phyloP scores from a whole-genome alignment of 2,888 invertebrate species.

The Ormyrus nitidulus region DNA sequence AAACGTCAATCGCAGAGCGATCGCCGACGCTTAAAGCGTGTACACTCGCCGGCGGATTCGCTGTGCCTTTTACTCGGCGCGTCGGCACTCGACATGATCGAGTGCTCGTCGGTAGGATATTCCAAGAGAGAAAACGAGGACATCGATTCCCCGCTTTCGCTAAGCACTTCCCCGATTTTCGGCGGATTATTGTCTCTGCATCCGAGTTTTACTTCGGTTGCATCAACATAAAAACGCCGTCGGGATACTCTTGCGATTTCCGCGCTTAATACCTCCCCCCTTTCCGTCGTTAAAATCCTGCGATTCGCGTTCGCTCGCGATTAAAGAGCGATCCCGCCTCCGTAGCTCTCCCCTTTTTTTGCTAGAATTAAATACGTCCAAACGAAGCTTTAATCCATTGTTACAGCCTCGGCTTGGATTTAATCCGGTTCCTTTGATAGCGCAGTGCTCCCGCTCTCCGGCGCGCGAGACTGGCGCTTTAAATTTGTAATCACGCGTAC shows the following conservation, averaged over 20 bases:
- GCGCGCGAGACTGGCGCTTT: neutral
- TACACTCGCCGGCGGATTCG: conserved; percentile 15
- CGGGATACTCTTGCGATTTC: no score
- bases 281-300: no score
- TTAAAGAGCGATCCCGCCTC: no score
- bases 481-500: conserved; percentile 1
- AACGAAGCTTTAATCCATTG: no score
- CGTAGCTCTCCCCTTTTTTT: no score
- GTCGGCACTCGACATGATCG: conserved; percentile 52
- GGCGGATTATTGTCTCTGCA: conserved; percentile 6
- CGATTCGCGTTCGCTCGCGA: no score
- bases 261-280: no score
- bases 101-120: conserved; percentile 42
- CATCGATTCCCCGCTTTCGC: conserved; percentile 40
- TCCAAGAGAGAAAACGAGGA: conserved; percentile 46
- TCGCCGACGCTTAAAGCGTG: conserved; percentile 7
- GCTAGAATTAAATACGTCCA: no score
- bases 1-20: neutral
- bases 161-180: conserved; percentile 45
- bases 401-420: no score
- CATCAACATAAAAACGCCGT: no score
- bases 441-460: no score
- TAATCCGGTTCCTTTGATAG: no score
- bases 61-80: conserved; percentile 36
- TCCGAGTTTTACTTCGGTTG: conserved; percentile 5